phyloP scores from a whole-genome alignment of 2,113 vertebrate species.

The Eudorcas thomsonii region DNA sequence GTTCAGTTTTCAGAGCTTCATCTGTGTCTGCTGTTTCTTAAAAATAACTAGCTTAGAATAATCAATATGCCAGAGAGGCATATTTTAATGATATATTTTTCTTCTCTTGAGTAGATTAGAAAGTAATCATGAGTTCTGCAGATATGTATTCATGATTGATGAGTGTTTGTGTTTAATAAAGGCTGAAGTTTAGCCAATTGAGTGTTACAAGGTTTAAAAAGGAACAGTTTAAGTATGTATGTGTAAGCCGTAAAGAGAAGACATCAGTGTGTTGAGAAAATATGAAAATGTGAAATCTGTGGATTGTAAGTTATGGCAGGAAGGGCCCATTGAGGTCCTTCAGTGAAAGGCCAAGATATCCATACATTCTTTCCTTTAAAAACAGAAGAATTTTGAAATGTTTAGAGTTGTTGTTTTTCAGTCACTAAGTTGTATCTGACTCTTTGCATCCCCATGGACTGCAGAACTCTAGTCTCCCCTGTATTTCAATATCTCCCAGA shows the following conservation, averaged over 20 bases:
- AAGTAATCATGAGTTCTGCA: neutral
- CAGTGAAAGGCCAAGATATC: neutral
- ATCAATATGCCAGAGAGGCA: neutral
- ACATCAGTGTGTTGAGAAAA: neutral
- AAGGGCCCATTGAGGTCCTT: fast-evolving
- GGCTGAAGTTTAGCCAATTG: neutral
- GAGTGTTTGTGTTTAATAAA: neutral
- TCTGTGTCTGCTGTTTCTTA: neutral
- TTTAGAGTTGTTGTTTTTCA: neutral
- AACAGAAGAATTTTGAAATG: neutral
- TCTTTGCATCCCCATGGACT: neutral
- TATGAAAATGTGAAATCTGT: neutral
- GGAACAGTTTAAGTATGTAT: neutral
- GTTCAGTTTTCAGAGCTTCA: neutral
- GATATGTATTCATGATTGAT: too few species aligned
- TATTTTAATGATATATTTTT: neutral
- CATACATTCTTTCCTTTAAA: neutral
- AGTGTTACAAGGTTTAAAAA: neutral
- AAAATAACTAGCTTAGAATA: neutral
- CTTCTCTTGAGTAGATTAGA: neutral
- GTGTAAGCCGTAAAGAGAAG: neutral
- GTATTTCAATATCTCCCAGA: neutral
- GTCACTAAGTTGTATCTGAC: neutral
- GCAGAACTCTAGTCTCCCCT: neutral
- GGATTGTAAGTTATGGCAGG: neutral